Conservation (phyloP, 2,797 vertebrate genomes). For the Chrosomus eos region DNA sequence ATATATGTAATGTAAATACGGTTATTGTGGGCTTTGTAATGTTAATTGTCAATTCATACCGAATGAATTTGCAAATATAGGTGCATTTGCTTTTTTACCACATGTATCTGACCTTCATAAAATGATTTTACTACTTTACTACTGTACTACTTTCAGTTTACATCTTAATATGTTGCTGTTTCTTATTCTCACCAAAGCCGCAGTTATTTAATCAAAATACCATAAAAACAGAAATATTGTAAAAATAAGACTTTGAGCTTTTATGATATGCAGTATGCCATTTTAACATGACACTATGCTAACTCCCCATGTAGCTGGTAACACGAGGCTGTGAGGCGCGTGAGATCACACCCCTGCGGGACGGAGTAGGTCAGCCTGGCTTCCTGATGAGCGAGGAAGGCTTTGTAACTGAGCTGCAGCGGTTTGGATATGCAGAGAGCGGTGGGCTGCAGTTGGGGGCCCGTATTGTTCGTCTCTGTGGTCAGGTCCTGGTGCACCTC, state of each 20-base stretch:
- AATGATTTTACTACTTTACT: no score
- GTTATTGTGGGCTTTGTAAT: no score
- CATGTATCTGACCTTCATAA: no score
- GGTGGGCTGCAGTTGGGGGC: slow-evolving; percentile 86
- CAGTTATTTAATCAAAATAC: background rate
- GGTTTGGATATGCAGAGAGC: slow-evolving; percentile 89
- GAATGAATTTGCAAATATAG: no score
- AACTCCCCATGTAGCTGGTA: slow-evolving; percentile 77
- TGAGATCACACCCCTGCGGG: slow-evolving; percentile 86
- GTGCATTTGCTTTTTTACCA: no score
- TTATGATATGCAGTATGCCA: background rate
- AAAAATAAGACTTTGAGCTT: background rate
- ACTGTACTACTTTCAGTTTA: no score
- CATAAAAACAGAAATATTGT: background rate
- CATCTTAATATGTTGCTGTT: no score
- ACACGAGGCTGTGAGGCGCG: slow-evolving; percentile 89
- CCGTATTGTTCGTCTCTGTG: slow-evolving; percentile 87
- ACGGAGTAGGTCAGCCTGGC: slow-evolving; percentile 87
- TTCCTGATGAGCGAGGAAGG: slow-evolving; percentile 89
- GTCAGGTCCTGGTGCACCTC: slow-evolving; percentile 81
- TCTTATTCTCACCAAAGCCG: background rate
- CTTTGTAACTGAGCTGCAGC: slow-evolving; percentile 88
- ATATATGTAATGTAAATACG: background rate
- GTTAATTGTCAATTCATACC: no score
- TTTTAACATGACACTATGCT: background rate